These are phyloP conservation scores for Speoplatyrhinus poulsoni DNA, from an alignment of 2,113 vertebrate genomes.

Conservation along the genomic window DNA sequence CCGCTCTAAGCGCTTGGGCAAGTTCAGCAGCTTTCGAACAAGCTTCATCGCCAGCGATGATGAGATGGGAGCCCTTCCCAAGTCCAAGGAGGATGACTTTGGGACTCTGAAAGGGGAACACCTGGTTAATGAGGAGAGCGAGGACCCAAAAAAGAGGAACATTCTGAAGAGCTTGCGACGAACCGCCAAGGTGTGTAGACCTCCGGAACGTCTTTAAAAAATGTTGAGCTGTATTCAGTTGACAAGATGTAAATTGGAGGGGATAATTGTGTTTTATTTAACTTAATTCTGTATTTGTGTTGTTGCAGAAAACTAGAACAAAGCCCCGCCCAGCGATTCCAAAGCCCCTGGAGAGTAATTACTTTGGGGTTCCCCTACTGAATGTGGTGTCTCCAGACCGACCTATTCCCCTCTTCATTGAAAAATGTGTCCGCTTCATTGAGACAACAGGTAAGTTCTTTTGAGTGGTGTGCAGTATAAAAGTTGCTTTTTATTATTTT, in stretches of 20 bases:
- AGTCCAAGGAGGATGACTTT: constrained; percentile 89
- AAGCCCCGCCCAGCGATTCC: constrained; percentile 89
- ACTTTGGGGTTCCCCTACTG: constrained; percentile 87
- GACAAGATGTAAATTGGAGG: too few relatives aligned
- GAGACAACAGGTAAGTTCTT: constrained; percentile 86
- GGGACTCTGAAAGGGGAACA: constrained; percentile 81
- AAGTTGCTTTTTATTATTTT: background rate
- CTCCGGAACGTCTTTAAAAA: background rate
- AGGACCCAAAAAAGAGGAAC: constrained; percentile 86
- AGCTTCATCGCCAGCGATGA: constrained; percentile 94
- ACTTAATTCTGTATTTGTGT: background rate
- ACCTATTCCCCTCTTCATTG: constrained; percentile 93
- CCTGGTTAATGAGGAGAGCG: constrained; percentile 81
- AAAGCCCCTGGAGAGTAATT: constrained; percentile 89
- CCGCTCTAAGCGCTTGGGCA: constrained; percentile 86
- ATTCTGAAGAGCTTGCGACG: constrained; percentile 90
- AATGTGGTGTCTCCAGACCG: constrained; percentile 86
- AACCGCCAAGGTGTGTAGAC: constrained; percentile 86
- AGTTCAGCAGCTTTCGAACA: constrained; percentile 88
- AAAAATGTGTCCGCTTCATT: constrained; percentile 93
- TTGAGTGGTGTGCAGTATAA: background rate
- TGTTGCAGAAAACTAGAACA: constrained; percentile 86
- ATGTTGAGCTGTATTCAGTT: background rate
- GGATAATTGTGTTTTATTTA: background rate
- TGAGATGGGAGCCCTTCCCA: constrained; percentile 82